Base-by-base conservation (phyloP, 2,797 vertebrate species). In the Xyrichtys novacula region DNA sequence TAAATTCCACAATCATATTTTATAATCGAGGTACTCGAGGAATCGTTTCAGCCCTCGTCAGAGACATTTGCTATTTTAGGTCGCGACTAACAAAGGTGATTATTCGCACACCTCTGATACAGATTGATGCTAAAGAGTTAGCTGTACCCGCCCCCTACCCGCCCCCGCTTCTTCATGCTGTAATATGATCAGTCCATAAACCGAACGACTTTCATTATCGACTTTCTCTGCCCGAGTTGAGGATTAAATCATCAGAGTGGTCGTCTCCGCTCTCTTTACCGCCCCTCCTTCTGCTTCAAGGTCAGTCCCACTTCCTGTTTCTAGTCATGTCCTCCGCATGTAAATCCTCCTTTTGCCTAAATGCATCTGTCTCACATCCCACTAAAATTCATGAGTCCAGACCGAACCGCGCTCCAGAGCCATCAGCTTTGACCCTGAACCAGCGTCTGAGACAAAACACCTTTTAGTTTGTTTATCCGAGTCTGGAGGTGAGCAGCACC, bases 401-500 rank as follows among this genome's bases (percentile, higher is more conserved):
- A 31, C 8, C 39, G 58, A 32, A 5, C 0, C 6, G 29, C 9
- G 7, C 34, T 67, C 58, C 32, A 36, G 20, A 64, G 31, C 22
- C 4, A 56, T 65, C 25, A 40, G 17, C 29, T 61, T 36, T 80
- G 76, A 83, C 75, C 80, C 80, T 65, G 53, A 81, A 25, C 39
- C 28, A 17, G 0, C n/a, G 32, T 20, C 47, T 1, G 7, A 58
- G 29, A 62, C 6, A 8, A 60, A 59, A 47, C 32, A 26, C 28
- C 23, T 34, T 12, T 32, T 58, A 19, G 43, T 76, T 81, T 67
- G 71, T 81, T 78, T 28, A 75, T 80, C 71, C 48, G n/a, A 68
- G 44, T 44, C 64, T 34, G 56, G 55, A 63, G 39, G 31, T 54
- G 25, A 71, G 63, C 68, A 65, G 32, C 9, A 61, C 25, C 38